Conservation (phyloP, 2,888 invertebrate species). For the Hemicrepidius hirtus region DNA sequence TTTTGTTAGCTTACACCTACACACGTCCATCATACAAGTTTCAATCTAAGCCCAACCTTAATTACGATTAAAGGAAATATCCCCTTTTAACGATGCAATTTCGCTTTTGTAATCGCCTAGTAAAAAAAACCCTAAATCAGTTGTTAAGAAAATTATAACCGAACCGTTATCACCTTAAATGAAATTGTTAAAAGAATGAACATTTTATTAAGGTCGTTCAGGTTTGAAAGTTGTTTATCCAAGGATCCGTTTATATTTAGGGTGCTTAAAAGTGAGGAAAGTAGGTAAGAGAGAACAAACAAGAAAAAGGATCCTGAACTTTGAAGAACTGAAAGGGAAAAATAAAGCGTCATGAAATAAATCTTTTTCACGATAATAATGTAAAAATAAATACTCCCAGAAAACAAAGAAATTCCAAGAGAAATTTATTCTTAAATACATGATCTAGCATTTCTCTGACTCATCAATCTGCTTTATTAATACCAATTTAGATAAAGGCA, state of each 20-base stretch:
- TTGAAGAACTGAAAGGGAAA: too few species aligned
- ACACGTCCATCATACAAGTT: too few species aligned
- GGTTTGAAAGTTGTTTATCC: slow-evolving; percentile 21
- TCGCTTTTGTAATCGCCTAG: background rate
- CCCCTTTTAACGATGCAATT: background rate
- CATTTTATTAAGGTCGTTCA: slow-evolving; percentile 14
- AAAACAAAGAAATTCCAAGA: background rate
- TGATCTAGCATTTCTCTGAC: slow-evolving; percentile 1
- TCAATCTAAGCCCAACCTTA: too few species aligned
- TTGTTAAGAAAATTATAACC: slow-evolving; percentile 19
- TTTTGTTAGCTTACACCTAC: too few species aligned
- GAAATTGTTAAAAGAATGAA: slow-evolving; percentile 12
- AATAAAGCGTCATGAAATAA: too few species aligned
- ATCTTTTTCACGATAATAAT: too few species aligned
- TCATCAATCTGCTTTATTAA: slow-evolving; percentile 21
- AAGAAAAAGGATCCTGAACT: too few species aligned
- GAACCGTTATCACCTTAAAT: slow-evolving; percentile 18
- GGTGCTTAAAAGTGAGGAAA: slow-evolving; percentile 9
- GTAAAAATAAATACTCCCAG: too few species aligned
- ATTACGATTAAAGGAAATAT: background rate
- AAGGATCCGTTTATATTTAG: slow-evolving; percentile 18
- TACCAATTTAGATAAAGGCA: slow-evolving; percentile 20
- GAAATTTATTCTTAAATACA: background rate
- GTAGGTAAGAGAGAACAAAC: background rate
- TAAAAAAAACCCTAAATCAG: slow-evolving; percentile 4